Evolutionary conservation across 2,888 invertebrate species (phyloP), one percentile per base, ranked within the genome.

Genomic region (Phorcus lineatus): DNA sequence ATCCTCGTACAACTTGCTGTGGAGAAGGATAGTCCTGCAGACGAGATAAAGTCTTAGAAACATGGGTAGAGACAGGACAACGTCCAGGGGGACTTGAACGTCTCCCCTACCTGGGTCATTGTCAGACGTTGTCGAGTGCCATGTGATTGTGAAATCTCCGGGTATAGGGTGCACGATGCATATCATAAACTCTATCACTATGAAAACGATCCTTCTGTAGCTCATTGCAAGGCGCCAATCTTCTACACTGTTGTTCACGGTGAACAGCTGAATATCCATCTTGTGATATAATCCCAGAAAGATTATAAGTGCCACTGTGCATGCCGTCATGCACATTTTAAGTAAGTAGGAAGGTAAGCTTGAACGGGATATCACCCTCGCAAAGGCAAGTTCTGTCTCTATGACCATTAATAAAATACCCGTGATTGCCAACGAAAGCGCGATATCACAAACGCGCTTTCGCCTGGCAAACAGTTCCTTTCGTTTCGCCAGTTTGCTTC

Each of bases 111-210:
- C 62, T 13, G 66, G 47, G 53, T 82, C 57, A 19, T 82, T 78
- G 54, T 88, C 86, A 9, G 88, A 84, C 11, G 88, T 88, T 0
- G 86, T 88, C 2, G 88, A 87, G 11, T 86, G 81, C 89, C 90
- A 90, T 13, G 83, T 80, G 47, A 90, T 83, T 76, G 86, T 83
- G 77, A 89, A 90, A 28, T 88, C 81, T 9, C 91, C 91, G 0
- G 93, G 92, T 13, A 92, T 88, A 1, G 93, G 93, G 85, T 93
- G 93, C 75, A 92, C 87, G 67, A 89, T 85, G 79, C 91, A 92
- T 9, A 92, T 83, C 13, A 91, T 53, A 36, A 92, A 84, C 94
- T 99, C 99, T 92, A 98, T 95, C 82, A 96, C 95, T 93, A 99
- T 98, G 77, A 87, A 86, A 2, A 87, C 70, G 13, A 92, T 82